Evolutionary conservation across 2,113 vertebrate species (phyloP).

Genomic region (Sakesphorus luctuosus): DNA sequence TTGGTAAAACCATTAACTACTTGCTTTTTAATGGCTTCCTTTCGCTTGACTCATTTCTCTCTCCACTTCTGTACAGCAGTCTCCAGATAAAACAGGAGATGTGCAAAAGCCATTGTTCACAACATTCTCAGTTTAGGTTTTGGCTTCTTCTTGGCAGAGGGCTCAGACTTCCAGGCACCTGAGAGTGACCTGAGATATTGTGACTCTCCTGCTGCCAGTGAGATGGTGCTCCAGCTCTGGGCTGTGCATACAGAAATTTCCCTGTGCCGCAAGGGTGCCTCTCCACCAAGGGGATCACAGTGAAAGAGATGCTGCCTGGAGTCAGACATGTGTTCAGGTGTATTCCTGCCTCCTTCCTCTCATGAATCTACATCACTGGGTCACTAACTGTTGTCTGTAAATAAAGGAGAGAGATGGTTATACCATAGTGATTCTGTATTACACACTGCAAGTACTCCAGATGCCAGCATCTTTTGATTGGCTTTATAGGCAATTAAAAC

Average conservation of each 20-base stretch:
- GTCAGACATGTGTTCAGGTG: not conserved
- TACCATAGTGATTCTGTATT: rapidly evolving
- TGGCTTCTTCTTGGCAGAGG: not conserved
- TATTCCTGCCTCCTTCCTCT: not conserved
- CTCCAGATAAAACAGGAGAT: not conserved
- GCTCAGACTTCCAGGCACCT: not conserved
- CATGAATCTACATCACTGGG: not conserved
- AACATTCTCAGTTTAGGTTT: not conserved
- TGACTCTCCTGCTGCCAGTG: rapidly evolving
- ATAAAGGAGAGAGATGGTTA: not conserved
- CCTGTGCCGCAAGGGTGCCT: too few species aligned
- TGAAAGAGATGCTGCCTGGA: not conserved
- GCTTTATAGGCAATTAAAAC: not conserved
- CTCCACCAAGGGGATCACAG: not conserved
- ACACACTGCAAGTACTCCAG: not conserved
- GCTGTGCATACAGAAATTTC: not conserved
- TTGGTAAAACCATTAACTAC: not conserved
- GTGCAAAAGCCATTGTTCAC: not conserved
- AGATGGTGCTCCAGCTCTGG: not conserved
- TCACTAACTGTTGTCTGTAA: not conserved
- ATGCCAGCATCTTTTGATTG: not conserved
- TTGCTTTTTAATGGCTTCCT: not conserved
- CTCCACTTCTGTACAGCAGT: not conserved
- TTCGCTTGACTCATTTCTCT: not conserved
- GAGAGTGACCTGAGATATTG: not conserved